Evolutionary conservation across 2,797 vertebrate species (phyloP).

Genomic region (Hippocampus kuda): DNA sequence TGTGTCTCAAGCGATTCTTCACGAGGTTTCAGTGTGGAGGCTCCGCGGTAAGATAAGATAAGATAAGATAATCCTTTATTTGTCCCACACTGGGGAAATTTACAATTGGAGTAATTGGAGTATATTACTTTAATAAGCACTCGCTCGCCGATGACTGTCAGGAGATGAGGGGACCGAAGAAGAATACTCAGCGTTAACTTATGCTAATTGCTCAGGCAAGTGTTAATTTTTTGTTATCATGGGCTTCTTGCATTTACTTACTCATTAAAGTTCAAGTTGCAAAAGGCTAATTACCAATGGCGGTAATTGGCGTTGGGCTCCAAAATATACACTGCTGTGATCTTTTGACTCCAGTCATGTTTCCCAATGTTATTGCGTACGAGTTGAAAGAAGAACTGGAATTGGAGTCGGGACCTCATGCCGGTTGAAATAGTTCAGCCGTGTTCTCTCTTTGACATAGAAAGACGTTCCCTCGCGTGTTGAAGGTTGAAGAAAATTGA

Average conservation of each 20-base stretch:
- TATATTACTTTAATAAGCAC: constrained; percentile 4
- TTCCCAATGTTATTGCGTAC: neutral
- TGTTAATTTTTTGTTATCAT: neutral
- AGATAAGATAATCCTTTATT: no score
- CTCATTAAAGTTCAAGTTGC: neutral
- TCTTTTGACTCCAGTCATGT: neutral
- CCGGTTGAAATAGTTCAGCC: neutral
- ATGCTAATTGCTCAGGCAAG: neutral
- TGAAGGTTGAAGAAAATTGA: no score
- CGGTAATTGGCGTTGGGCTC: neutral
- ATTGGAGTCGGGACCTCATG: no score
- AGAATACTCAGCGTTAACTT: neutral
- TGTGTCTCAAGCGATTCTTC: neutral
- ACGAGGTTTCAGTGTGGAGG: constrained; percentile 1
- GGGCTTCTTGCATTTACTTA: neutral
- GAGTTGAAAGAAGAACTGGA: neutral
- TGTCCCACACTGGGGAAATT: no score
- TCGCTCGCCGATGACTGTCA: neutral
- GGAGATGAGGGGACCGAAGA: neutral
- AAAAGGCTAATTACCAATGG: neutral
- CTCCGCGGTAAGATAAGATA: no score
- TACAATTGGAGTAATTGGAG: no score
- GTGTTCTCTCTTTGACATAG: neutral
- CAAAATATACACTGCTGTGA: neutral
- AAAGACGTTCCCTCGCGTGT: no score